phyloP scores from a whole-genome alignment of 2,888 invertebrate genomes.

The Phorcus lineatus region DNA sequence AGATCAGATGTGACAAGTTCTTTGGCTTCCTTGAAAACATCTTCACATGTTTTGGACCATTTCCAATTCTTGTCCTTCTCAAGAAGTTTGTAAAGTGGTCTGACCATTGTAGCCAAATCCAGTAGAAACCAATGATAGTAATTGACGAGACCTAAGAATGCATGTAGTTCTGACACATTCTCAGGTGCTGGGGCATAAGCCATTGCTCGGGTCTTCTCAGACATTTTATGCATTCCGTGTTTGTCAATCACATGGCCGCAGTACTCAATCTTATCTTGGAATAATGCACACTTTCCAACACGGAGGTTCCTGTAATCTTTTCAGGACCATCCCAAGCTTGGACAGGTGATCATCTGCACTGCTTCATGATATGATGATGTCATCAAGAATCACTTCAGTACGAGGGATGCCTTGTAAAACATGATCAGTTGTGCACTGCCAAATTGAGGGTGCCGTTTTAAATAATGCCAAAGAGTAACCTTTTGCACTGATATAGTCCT shows the following conservation, averaged over 20 bases:
- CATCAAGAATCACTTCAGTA: background rate
- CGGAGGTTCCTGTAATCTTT: too few species aligned
- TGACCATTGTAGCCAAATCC: background rate
- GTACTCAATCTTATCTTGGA: background rate
- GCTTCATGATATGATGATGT: background rate
- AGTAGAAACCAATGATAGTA: too few species aligned
- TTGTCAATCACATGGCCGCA: constrained; percentile 22
- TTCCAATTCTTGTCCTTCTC: constrained; percentile 12
- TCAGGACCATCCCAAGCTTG: too few species aligned
- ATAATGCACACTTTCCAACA: background rate
- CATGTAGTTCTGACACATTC: constrained; percentile 2
- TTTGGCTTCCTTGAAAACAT: background rate
- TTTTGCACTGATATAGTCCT: background rate
- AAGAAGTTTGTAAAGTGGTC: background rate
- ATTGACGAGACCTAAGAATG: too few species aligned
- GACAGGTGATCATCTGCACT: too few species aligned
- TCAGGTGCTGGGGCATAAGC: background rate
- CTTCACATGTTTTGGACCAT: constrained; percentile 7
- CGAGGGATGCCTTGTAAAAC: background rate
- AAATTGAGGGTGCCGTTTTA: background rate
- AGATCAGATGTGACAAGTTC: constrained; percentile 22
- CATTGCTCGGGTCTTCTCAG: constrained; percentile 23
- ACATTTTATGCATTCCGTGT: constrained; percentile 18
- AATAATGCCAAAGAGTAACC: background rate
- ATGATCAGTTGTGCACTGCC: background rate